Conservation (phyloP, 2,888 invertebrate genomes). For the Lepetodrilus schrolli region DNA sequence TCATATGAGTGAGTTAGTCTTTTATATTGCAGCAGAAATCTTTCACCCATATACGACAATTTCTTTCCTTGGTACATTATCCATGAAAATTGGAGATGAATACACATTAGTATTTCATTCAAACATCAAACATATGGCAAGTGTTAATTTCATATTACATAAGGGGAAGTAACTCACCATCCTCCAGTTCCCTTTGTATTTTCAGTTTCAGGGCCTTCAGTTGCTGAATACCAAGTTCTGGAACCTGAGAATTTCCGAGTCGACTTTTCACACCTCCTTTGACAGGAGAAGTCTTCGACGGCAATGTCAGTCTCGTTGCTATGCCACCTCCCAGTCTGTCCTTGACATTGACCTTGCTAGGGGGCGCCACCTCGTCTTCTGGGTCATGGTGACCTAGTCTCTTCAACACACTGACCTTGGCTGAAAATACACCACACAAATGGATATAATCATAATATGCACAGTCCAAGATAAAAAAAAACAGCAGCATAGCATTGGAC, state of each 20-base stretch:
- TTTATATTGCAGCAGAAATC: too few species aligned
- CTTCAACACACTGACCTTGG: conserved; percentile 26
- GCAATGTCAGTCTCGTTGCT: too few species aligned
- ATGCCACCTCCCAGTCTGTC: neutral
- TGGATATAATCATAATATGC: neutral
- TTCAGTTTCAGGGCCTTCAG: neutral
- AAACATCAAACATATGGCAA: too few species aligned
- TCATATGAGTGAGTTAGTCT: too few species aligned
- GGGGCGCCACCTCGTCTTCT: neutral
- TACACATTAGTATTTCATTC: too few species aligned
- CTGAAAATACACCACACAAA: neutral
- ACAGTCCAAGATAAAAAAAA: neutral
- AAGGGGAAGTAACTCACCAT: neutral
- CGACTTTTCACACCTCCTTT: neutral
- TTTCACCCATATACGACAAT: too few species aligned
- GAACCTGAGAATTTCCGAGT: neutral
- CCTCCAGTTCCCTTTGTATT: neutral
- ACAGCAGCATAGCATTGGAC: too few species aligned
- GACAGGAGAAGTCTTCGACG: neutral
- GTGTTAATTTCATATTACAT: too few species aligned
- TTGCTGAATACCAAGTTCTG: neutral
- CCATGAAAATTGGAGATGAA: too few species aligned
- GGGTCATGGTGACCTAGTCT: conserved; percentile 26
- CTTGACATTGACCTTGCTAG: neutral
- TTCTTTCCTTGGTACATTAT: too few species aligned